Evolutionary conservation across 1,140 invertebrate genomes (phyloP).

Genomic region (Calosoma granatense): DNA sequence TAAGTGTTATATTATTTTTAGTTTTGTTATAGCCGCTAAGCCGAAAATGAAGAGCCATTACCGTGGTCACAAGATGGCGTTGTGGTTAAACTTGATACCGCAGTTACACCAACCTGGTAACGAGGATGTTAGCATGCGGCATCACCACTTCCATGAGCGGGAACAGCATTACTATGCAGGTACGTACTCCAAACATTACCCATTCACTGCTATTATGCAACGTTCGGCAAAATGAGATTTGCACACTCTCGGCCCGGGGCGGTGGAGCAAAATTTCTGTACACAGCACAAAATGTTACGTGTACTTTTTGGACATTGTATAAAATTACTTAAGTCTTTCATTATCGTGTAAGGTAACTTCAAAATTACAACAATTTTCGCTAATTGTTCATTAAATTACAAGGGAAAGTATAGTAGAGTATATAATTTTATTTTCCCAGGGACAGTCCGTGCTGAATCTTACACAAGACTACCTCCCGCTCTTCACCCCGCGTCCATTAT

Average conservation of each 20-base stretch:
- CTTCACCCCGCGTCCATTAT: conserved; percentile 8
- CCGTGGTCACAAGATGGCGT: conserved; percentile 72
- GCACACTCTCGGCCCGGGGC: not conserved
- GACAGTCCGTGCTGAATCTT: conserved; percentile 39
- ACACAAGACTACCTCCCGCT: conserved; percentile 35
- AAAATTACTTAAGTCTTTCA: no score
- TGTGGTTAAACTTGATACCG: conserved; percentile 78
- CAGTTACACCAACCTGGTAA: conserved; percentile 64
- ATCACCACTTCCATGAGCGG: conserved; percentile 57
- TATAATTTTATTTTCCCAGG: conserved; percentile 30
- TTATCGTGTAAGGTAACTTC: no score
- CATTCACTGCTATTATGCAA: not conserved
- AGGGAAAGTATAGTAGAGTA: no score
- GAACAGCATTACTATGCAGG: conserved; percentile 56
- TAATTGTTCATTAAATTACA: no score
- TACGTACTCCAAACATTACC: conserved; percentile 28
- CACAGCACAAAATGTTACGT: not conserved
- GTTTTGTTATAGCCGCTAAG: conserved; percentile 42
- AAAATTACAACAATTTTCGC: no score
- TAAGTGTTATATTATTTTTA: conserved; percentile 6
- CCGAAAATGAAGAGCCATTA: conserved; percentile 64
- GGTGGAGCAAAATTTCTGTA: not conserved
- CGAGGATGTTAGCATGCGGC: conserved; percentile 50
- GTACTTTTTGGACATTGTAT: no score
- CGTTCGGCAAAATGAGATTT: not conserved